Evolutionary conservation across 2,113 vertebrate genomes (phyloP).

Genomic region (Eretmochelys imbricata): DNA sequence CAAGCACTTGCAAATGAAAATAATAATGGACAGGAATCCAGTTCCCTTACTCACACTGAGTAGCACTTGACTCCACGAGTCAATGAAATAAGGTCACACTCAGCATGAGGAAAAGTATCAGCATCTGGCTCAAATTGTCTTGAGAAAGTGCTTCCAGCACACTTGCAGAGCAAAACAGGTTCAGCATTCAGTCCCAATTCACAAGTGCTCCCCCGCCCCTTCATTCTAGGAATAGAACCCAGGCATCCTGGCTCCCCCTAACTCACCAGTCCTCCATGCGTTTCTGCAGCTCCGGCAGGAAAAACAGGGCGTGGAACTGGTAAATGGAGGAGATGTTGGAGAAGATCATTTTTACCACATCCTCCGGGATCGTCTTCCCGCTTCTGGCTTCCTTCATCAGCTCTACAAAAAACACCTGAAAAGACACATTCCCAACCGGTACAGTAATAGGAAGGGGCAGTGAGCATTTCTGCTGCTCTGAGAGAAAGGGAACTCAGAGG

Average conservation of each 20-base stretch:
- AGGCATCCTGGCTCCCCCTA: background rate
- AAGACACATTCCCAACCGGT: background rate
- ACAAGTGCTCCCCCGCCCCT: background rate
- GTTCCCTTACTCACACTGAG: background rate
- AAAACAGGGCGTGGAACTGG: conserved; percentile 88
- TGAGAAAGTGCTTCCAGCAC: background rate
- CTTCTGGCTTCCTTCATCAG: conserved; percentile 83
- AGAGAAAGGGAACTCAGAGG: background rate
- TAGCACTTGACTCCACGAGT: background rate
- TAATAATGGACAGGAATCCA: background rate
- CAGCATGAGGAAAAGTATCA: background rate
- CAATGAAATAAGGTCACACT: background rate
- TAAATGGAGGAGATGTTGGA: conserved; percentile 92
- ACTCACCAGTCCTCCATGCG: conserved; percentile 87
- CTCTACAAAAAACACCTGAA: conserved; percentile 86
- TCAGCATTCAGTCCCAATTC: background rate
- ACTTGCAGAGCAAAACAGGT: background rate
- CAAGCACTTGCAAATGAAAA: background rate
- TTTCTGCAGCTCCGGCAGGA: conserved; percentile 87
- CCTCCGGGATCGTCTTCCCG: conserved; percentile 84
- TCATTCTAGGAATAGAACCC: background rate
- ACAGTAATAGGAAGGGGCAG: background rate
- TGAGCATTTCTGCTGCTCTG: background rate
- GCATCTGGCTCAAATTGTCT: background rate
- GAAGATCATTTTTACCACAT: conserved; percentile 89